Conservation (phyloP, 2,113 vertebrate species). For the Festucalex cinctus region DNA sequence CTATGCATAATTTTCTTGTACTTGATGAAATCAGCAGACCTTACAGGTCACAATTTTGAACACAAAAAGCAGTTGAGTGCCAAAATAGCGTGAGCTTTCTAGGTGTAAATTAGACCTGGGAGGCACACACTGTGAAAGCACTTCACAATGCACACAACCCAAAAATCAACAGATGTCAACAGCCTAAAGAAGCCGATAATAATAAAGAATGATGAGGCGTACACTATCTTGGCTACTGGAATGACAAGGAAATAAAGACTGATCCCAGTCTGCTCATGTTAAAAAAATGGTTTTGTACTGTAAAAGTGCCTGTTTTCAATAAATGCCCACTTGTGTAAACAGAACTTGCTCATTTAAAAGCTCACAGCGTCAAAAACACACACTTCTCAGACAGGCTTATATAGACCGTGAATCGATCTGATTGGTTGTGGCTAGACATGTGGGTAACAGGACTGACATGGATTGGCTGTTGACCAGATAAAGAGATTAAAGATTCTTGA, state of each 20-base stretch:
- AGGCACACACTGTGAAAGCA: conserved; percentile 14
- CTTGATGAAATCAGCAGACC: conserved; percentile 16
- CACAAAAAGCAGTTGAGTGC: conserved; percentile 37
- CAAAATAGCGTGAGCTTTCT: conserved; percentile 8
- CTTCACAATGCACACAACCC: not conserved
- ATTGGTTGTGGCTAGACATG: too few relatives aligned
- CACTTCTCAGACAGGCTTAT: too few relatives aligned
- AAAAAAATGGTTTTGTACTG: not conserved
- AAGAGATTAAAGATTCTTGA: too few relatives aligned
- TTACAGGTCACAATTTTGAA: conserved; percentile 16
- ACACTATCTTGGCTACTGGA: not conserved
- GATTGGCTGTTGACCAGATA: too few relatives aligned
- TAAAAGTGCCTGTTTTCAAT: not conserved
- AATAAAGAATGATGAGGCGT: not conserved
- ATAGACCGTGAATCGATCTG: too few relatives aligned
- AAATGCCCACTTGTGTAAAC: not conserved
- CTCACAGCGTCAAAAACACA: too few relatives aligned
- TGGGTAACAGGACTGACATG: too few relatives aligned
- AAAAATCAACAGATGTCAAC: not conserved
- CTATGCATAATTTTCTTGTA: not conserved
- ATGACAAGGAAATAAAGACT: not conserved
- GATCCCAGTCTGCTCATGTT: not conserved
- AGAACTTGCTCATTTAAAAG: too few relatives aligned
- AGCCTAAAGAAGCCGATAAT: not conserved
- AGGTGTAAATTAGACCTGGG: conserved; percentile 44